Evolutionary conservation across 2,113 vertebrate genomes (phyloP), one percentile per base, ranked within the genome.

Genomic region (Benthochromis sp.): DNA sequence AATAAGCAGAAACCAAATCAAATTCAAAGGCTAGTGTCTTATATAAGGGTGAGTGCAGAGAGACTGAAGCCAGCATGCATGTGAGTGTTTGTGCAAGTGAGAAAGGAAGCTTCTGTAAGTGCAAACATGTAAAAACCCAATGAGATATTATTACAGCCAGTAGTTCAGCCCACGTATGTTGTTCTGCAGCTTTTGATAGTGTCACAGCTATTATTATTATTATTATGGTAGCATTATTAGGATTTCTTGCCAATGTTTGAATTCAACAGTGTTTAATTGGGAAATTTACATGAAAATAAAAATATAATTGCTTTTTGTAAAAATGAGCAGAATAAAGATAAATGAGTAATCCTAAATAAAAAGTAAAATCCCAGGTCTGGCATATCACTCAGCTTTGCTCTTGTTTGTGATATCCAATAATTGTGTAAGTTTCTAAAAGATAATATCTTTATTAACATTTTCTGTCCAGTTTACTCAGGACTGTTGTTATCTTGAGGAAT

Each of bases 381-480:
- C 24, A 29, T 29, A 45, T 73, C 38, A 45, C 21, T 10, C 38
- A 73, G 31, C 9, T 63, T 63, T 47, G 14, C 40, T 73, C 24
- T 27, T 73, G 38, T 45, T 45, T 73, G 13, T 45, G 21, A 73
- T 73, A 27, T 1, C 0, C 0, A 73, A 27, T 0, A 10, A 4
- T 14, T 69, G 63, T 40, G 36, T 2, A 69, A 69, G 1, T 69
- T 69, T 69, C 36, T 69, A 4, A 40, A 71, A 66, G 34, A 38
- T 21, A 3, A 43, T 16, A 43, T 16, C 40, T 45, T 4, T 27
- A 27, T 73, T 9, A 27, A 73, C 0, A 73, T 6, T 73, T 73
- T 24, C 21, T 45, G 66, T 45, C 69, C 69, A 10, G 21, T 71
- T 71, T 71, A 24, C 8, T 24, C n/a, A 0, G 7, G n/a, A 14